Evolutionary conservation across 2,113 vertebrate species (phyloP), one percentile per base, ranked within the genome.

Genomic region (Epinephelus cyanopodus): DNA sequence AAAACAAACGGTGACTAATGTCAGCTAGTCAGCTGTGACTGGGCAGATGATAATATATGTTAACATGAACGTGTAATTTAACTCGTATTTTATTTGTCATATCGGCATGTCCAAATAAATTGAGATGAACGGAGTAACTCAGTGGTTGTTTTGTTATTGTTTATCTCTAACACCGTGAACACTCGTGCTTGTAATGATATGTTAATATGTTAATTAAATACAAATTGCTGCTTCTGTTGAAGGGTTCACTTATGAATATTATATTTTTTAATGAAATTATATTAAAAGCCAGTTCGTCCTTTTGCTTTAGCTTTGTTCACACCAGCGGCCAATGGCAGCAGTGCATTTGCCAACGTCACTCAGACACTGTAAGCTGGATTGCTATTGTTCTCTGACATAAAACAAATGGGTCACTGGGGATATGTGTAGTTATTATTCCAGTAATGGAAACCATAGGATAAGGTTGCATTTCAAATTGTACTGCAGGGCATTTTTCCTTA

Each of bases 371-470:
- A 2, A 82, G 7, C 90, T 73, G 86, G 64, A 66, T 42, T 69
- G 90, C 90, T 83, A 90, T 94, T 94, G 93, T 93, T 93, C 92
- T 85, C 77, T 74, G 75, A 75, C 76, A 89, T 82, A 79, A 87
- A 88, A 86, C 84, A 88, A 85, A 81, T 82, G 77, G 79, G 79
- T 86, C 90, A 92, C 19, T 79, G 60, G 62, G 27, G 48, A 64
- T 57, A 64, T 60, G 25, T 64, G 14, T 42, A 66, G 52, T 56
- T 74, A 27, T 73, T 66, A 11, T 69, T 78, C 9, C 18, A 66
- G 57, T 61, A 54, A 67, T 70, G 21, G 21, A 79, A 27, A 67
- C 25, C 3, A 15, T 11, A 15, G n/a, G 54, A 0, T 29, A 27
- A 64, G 19, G 17, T 64, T 77, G 25, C 7, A 13, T n/a, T 39